Evolutionary conservation across 35 echinoderm and acorn worm species (phyloP).

Genomic region (Acanthaster planci): DNA sequence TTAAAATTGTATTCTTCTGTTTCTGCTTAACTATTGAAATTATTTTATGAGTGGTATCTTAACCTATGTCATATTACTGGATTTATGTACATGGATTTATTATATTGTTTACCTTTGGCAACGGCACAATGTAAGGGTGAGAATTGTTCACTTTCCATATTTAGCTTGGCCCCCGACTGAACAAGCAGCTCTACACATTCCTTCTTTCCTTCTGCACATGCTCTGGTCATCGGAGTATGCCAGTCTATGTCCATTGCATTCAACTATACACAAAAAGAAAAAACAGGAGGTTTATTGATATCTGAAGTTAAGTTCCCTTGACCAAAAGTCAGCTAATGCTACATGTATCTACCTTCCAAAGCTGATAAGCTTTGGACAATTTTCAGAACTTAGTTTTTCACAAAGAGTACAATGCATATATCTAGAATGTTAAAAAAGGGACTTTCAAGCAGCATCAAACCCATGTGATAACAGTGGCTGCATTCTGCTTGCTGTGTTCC

Average conservation of each 20-base stretch:
- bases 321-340: background rate
- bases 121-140: constrained; percentile 13
- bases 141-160: background rate
- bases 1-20: too few species aligned
- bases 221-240: constrained; percentile 18
- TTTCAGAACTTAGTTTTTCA: background rate
- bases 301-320: too few species aligned
- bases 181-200: constrained; percentile 25
- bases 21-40: too few species aligned
- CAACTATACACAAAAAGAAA: constrained; percentile 2
- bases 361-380: background rate
- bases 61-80: too few species aligned
- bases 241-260: constrained; percentile 27
- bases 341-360: background rate
- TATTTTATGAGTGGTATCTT: too few species aligned
- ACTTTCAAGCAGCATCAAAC: too few species aligned
- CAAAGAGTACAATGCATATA: background rate
- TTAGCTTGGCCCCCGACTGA: background rate
- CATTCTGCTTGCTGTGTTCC: too few species aligned
- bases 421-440: too few species aligned
- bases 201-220: constrained; percentile 17
- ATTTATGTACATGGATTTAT: too few species aligned
- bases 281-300: background rate
- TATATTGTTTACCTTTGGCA: constrained; percentile 3
- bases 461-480: too few species aligned